Evolutionary conservation across 2,888 invertebrate species (phyloP), one percentile per base, ranked within the genome.

Genomic region (Drosophila hawaiiensis): DNA sequence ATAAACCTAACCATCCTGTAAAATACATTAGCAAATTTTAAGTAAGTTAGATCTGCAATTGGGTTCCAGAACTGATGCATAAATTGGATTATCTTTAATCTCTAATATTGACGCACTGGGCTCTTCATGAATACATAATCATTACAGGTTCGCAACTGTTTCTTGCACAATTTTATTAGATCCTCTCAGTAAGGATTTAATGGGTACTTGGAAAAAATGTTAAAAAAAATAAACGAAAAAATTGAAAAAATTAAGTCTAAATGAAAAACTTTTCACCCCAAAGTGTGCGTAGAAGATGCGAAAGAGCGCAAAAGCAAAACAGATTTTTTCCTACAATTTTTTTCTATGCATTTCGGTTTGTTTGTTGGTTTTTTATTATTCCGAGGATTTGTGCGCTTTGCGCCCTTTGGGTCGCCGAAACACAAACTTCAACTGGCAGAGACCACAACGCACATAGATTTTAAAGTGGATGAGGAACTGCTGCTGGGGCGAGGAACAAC

Each of bases 281-380:
- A 80, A 76, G 64, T 71, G 68, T 76, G 80, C 80, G 76, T 76
- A 71, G 31, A 76, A 80, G 41, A 68, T 76, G 80, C 65, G 53
- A 68, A 76, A 59, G 61, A 63, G 70, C 28, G 29, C 49, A 58
- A 54, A 25, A 47, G 37, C 22, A 66, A 55, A 61, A 56, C 22
- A 29, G 22, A 47, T 71, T 55, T 37, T 16, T n/a, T 28, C 9
- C 28, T 14, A 39, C 28, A 7, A 35, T 19, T 55, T 29, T 65
- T 65, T 52, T 49, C 43, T 31, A 39, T 37, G 9, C 25, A 56
- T 22, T 60, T 31, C 16, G 53, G 28, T 60, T 35, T 29, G 53
- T 35, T 66, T 76, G 54, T 78, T 73, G 69, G 59, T 63, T 62
- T 49, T 60, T 56, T 77, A 35, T 64, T 54, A n/a, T 53, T 49